These are phyloP conservation scores for Spongia lamella DNA, from an alignment of 37 sponge, comb jelly and placozoan species.

Conservation along the genomic window DNA sequence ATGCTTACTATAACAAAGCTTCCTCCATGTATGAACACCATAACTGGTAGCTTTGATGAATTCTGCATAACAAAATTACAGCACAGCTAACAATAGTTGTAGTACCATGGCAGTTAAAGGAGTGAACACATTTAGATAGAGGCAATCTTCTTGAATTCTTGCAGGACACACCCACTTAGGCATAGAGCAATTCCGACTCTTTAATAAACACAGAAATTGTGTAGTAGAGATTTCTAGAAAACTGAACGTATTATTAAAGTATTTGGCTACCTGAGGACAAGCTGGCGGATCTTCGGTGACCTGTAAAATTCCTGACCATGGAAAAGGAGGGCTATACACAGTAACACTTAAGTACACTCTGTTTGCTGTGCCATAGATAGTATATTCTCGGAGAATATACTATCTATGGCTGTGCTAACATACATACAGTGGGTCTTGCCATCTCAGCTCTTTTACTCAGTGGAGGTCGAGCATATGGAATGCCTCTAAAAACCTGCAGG, in stretches of 20 bases:
- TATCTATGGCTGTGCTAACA: too few species aligned
- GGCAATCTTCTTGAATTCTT: slow-evolving; percentile 62
- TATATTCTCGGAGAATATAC: too few species aligned
- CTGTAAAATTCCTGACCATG: too few species aligned
- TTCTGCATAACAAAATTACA: slow-evolving; percentile 19
- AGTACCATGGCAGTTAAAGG: slow-evolving; percentile 48
- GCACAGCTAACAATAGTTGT: background rate
- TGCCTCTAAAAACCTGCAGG: slow-evolving; percentile 61
- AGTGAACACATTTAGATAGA: slow-evolving; percentile 75
- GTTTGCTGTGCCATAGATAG: too few species aligned
- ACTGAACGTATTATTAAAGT: too few species aligned
- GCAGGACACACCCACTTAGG: slow-evolving; percentile 54
- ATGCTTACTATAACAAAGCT: slow-evolving; percentile 56
- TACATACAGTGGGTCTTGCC: slow-evolving; percentile 63
- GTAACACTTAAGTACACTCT: too few species aligned
- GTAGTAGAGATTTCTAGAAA: too few species aligned
- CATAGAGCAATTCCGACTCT: too few species aligned
- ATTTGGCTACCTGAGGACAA: too few species aligned
- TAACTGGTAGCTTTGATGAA: slow-evolving; percentile 63
- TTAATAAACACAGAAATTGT: too few species aligned
- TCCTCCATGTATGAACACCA: slow-evolving; percentile 83
- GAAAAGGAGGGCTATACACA: too few species aligned
- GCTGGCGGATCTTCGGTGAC: too few species aligned
- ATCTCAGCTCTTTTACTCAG: slow-evolving; percentile 53
- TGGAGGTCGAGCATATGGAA: slow-evolving; percentile 79